Conservation (phyloP, 1,140 invertebrate species). For the Lepidotrigona ventralis region DNA sequence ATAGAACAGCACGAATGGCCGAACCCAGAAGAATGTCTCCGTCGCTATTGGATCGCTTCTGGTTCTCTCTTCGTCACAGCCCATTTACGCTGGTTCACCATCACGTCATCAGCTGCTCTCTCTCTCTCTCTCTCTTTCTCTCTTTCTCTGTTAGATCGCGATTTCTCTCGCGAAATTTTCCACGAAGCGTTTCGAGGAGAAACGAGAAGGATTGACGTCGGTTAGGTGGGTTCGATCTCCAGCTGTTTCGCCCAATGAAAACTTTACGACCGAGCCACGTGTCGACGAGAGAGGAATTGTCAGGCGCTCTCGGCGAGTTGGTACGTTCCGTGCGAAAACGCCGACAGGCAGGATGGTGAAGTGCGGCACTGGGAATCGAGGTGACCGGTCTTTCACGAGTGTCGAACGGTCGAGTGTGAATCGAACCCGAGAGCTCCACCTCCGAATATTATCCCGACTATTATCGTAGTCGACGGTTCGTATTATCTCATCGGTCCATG, state of each 20-base stretch:
- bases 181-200: neutral
- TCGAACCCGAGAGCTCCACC: conserved; percentile 16
- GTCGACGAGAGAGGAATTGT: conserved; percentile 9
- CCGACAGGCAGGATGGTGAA: too few relatives aligned
- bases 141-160: conserved; percentile 13
- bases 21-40: conserved; percentile 46
- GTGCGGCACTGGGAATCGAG: neutral
- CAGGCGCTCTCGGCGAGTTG: neutral
- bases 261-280: conserved; percentile 27
- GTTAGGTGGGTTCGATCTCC: conserved; percentile 17
- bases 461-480: conserved; percentile 15
- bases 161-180: neutral
- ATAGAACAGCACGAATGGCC: conserved; percentile 27
- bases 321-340: neutral
- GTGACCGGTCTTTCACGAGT: neutral
- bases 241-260: neutral
- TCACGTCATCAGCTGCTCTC: too few relatives aligned
- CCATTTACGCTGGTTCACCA: conserved; percentile 52
- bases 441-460: conserved; percentile 33
- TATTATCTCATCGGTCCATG: conserved; percentile 28
- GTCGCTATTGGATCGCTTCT: conserved; percentile 56
- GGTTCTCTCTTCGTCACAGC: conserved; percentile 55
- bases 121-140: conserved; percentile 31
- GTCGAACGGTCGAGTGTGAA: neutral
- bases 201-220: neutral